Evolutionary conservation across 2,888 invertebrate species (phyloP), one percentile per base, ranked within the genome.

Genomic region (Dynastes grantii): DNA sequence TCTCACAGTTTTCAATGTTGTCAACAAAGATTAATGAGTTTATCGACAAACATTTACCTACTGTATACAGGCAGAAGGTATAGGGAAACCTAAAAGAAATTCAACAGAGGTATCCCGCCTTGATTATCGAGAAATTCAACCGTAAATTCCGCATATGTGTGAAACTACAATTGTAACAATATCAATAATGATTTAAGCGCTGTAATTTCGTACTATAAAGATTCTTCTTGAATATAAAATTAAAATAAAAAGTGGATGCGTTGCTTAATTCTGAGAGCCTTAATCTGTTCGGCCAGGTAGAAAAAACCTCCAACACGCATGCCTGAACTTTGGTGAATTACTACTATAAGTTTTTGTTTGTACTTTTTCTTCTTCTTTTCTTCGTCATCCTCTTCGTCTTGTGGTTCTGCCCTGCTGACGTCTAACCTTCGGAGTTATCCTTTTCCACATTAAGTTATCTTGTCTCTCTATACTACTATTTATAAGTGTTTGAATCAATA

Each of bases 11-110:
- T 75, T 61, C 61, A 61, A 45, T 61, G 13, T 61, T 75, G 73
- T 75, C 73, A 75, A 75, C 45, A 75, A 75, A 75, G 73, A 75
- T 75, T 75, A 75, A 75, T 75, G 73, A 75, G 73, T 75, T 75
- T 75, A 75, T 75, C 73, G 22, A 75, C 73, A 75, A 61, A 75
- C 73, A 75, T 75, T 75, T 75, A 61, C 68, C 68, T 68, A 68
- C 22, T 4, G 49, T 22, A n/a, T 67, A 22, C 40, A 67, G 22
- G n/a, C 53, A 55, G 40, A 53, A 55, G 22, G 63, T n/a, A 27
- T 32, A 29, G 13, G 29, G 27, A 63, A 63, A 63, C 29, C 29
- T 63, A 58, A 29, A n/a, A 13, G 55, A 71, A 71, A 58, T 53
- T 32, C 45, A 40, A 75, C 61, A 5, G 27, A 27, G 40, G 61